Conservation (phyloP, 2,797 vertebrate genomes). For the Smutsia gigantea region DNA sequence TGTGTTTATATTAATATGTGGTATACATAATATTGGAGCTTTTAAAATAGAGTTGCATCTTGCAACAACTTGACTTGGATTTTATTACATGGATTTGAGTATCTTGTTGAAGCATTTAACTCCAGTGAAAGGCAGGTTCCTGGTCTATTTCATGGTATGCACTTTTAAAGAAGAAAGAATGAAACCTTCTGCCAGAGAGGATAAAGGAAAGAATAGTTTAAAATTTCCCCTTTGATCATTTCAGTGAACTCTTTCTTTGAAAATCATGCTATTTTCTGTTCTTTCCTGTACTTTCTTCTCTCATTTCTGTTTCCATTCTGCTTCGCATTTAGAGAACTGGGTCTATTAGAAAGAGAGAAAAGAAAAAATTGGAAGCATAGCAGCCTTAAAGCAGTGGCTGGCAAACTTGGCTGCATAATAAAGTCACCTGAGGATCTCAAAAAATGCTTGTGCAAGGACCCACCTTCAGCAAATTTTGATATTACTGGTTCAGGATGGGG, state of each 20-base stretch:
- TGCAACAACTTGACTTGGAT: neutral
- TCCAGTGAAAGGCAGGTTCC: neutral
- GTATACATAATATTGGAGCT: neutral
- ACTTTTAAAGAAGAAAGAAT: neutral
- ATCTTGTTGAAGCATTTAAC: neutral
- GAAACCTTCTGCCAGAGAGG: neutral
- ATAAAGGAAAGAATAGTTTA: constrained; percentile 35
- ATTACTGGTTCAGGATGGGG: neutral
- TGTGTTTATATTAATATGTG: neutral
- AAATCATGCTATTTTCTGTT: constrained; percentile 53
- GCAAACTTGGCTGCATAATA: neutral
- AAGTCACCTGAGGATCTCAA: neutral
- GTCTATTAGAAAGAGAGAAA: neutral
- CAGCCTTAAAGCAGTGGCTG: neutral
- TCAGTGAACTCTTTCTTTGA: constrained; percentile 53
- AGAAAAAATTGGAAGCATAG: neutral
- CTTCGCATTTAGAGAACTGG: constrained; percentile 24
- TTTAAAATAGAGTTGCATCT: neutral
- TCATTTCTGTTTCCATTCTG: constrained; percentile 35
- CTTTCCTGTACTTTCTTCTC: constrained; percentile 43
- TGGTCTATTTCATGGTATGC: constrained; percentile 1
- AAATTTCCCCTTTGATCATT: constrained; percentile 35
- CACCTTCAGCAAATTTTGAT: neutral
- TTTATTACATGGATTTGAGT: neutral
- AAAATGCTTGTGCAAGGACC: neutral